Conservation (phyloP, 2,888 invertebrate species). For the Lampropteryx suffumata region DNA sequence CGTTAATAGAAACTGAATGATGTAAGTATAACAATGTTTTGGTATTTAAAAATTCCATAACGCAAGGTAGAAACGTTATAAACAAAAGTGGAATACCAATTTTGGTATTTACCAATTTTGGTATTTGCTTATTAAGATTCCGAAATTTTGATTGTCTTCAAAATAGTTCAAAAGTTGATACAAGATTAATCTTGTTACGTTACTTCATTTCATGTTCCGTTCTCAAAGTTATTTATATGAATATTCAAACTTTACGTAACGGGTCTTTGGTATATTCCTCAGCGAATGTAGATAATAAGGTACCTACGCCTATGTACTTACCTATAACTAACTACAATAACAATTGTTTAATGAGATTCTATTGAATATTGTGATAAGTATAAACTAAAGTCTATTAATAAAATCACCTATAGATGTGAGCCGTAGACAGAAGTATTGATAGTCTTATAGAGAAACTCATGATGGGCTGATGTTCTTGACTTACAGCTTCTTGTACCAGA, state of each 20-base stretch:
- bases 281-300: conserved; percentile 11
- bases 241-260: conserved; percentile 21
- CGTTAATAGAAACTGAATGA: too few species aligned
- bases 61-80: too few species aligned
- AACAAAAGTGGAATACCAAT: too few species aligned
- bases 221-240: conserved; percentile 38
- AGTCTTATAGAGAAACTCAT: conserved; percentile 10
- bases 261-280: conserved; percentile 38
- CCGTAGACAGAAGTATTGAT: neutral
- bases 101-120: too few species aligned
- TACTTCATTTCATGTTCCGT: conserved; percentile 27
- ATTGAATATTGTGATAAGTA: conserved; percentile 7
- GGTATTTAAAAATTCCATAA: too few species aligned
- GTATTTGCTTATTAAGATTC: too few species aligned
- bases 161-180: too few species aligned
- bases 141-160: too few species aligned
- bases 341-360: conserved; percentile 10
- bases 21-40: too few species aligned
- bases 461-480: neutral
- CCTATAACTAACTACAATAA: conserved; percentile 9
- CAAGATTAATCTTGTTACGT: too few species aligned
- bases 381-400: neutral
- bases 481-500: conserved; percentile 97
- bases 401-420: neutral
- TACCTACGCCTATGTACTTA: too few species aligned